Evolutionary conservation across 2,888 invertebrate genomes (phyloP).

Genomic region (Eueremaeus valkanovi): DNA sequence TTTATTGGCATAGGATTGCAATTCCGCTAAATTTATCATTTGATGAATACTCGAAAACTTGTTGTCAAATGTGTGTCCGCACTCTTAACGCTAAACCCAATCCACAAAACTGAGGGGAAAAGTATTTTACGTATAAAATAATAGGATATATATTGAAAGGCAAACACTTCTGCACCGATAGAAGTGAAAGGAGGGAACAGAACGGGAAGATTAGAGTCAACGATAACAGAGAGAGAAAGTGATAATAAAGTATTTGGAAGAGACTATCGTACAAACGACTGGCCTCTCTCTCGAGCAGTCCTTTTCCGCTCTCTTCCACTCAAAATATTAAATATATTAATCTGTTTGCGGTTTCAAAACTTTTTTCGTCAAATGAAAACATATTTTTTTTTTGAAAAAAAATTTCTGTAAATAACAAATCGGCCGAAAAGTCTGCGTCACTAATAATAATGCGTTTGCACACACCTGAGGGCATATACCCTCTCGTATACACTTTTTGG

Average conservation of each 20-base stretch:
- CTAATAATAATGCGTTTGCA: not conserved
- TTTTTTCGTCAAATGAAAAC: no score
- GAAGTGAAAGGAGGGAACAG: not conserved
- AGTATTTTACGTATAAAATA: constrained; percentile 13
- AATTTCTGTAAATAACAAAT: no score
- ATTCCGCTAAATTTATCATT: constrained; percentile 34
- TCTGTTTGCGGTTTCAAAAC: no score
- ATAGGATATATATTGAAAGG: constrained; percentile 23
- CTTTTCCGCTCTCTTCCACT: not conserved
- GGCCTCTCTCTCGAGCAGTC: not conserved
- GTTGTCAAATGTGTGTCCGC: constrained; percentile 20
- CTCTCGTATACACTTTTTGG: not conserved
- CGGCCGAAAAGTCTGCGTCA: not conserved
- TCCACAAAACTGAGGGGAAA: not conserved
- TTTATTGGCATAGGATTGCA: constrained; percentile 7
- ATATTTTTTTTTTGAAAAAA: no score
- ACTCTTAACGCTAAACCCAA: not conserved
- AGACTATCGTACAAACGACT: not conserved
- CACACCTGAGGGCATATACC: constrained; percentile 1
- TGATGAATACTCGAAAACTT: constrained; percentile 19
- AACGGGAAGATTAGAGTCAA: not conserved
- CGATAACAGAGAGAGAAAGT: constrained; percentile 6
- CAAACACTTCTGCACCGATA: constrained; percentile 2
- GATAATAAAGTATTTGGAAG: not conserved
- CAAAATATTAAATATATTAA: no score